Base-by-base conservation (phyloP, 2,888 invertebrate genomes). In the Vesta saturnalis region DNA sequence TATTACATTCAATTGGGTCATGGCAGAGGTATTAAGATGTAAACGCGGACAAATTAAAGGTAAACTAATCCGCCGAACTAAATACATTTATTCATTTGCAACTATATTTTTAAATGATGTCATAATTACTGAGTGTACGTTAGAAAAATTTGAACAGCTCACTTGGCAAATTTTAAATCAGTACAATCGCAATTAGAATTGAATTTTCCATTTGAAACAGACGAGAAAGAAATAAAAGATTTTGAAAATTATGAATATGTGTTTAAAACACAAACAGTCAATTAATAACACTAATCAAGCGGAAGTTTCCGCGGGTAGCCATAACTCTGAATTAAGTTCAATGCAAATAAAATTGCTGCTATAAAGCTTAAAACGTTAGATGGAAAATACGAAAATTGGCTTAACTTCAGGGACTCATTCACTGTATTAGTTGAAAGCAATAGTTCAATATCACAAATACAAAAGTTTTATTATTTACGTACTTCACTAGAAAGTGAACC, bases 401-500 rank as follows among this genome's bases (percentile, higher is more conserved):
- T n/a, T n/a, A n/a, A n/a, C n/a, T n/a, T n/a, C n/a, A n/a, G n/a
- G 3, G 69, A 67, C 19, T 19, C 54, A 1, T 72, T 72, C 46
- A 49, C 54, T 10, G 49, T 67, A 12, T 52, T 70, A 18, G 60
- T 72, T 47, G 21, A 68, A 23, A 21, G 43, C 0, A 59, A 59
- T 43, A 10, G 10, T 10, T 19, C 43, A 22, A 3, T 59, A 19
- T 15, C 12, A 4, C 5, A 39, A 4, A 60, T 67, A 43, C 72
- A 72, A 58, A 67, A 61, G 18, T 70, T 68, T 58, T 55, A 67
- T 61, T 72, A 70, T 59, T 59, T 72, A 56, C 63, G 58, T 18
- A 21, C 47, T 22, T 67, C 61, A 8, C 46, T 72, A 1, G 49
- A 58, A 58, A 64, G 64, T 14, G 59, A 58, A 22, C 69, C 72